Evolutionary conservation across 2,113 vertebrate species (phyloP), one percentile per base, ranked within the genome.

Genomic region (Ceuthmochares aereus): DNA sequence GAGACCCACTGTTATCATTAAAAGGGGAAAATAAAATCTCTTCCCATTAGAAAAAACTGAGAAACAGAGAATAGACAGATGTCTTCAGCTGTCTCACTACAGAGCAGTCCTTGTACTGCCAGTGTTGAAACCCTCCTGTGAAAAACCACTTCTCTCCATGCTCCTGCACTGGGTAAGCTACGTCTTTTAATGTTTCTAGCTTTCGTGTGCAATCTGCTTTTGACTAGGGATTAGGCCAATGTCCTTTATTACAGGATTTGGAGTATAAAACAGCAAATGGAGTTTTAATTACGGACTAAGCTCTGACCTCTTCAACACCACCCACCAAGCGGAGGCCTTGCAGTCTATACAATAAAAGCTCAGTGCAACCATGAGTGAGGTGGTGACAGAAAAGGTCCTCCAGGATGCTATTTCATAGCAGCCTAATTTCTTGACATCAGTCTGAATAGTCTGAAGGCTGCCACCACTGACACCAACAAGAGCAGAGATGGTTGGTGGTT

Each of bases 61-160:
- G 62, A 62, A 88, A 49, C 2, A 9, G 27, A 32, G 56, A 45
- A 27, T 13, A 70, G 58, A 26, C 5, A 19, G 1, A 8, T 17
- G 6, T 74, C 66, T 49, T 58, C 66, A 37, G 27, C 43, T 69
- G 9, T 27, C 19, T 56, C 1, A 2, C 25, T 60, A 0, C 4
- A 40, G 40, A 87, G 8, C 0, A 0, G 13, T 40, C 42, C 59
- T 58, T 32, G 26, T 80, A 20, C 16, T 2, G 1, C 16, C 18
- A 20, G 29, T 32, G 6, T 12, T 27, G 40, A 47, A 18, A 62
- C 13, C 2, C 17, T 6, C 7, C 16, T 37, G 36, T 69, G 42
- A 30, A 29, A 75, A 67, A 51, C 19, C 9, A 21, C 26, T 42
- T 34, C 11, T n/a, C 34, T 93, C n/a, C 25, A 4, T 17, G 20